phyloP scores from a whole-genome alignment of 2,888 invertebrate genomes.

The Nudaria mundana region DNA sequence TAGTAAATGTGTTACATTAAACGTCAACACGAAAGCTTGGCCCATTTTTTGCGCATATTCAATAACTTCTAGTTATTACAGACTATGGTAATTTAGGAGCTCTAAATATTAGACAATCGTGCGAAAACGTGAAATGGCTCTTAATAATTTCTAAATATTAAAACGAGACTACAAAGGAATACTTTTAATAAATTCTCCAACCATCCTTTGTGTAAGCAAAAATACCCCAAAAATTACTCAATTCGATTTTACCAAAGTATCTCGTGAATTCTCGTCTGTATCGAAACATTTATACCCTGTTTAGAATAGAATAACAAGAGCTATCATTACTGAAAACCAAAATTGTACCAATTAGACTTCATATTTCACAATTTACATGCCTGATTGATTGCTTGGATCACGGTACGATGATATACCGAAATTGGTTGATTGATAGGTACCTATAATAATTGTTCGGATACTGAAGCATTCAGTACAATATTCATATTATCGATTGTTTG shows the following conservation, averaged over 20 bases:
- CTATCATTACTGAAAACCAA: constrained; percentile 21
- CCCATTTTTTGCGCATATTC: no score
- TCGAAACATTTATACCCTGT: not conserved
- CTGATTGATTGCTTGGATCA: constrained; percentile 33
- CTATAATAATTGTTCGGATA: constrained; percentile 20
- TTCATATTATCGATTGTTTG: constrained; percentile 24
- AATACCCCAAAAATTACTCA: constrained; percentile 13
- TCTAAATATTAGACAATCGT: no score
- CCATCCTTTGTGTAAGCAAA: constrained; percentile 15
- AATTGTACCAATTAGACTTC: constrained; percentile 28
- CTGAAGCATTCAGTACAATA: constrained; percentile 25
- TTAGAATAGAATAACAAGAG: constrained; percentile 19
- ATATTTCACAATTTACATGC: constrained; percentile 18
- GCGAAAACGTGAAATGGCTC: no score
- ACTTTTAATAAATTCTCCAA: constrained; percentile 11
- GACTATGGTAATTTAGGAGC: no score
- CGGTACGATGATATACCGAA: constrained; percentile 20
- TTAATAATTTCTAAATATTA: no score
- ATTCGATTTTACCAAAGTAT: constrained; percentile 7
- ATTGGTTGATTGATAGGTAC: constrained; percentile 13
- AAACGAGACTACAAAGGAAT: no score
- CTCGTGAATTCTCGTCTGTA: constrained; percentile 10
- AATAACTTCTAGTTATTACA: no score
- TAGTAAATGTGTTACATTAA: no score
- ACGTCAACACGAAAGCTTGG: no score